Conservation (phyloP, 2,888 invertebrate species). For the Oscheius sp. region DNA sequence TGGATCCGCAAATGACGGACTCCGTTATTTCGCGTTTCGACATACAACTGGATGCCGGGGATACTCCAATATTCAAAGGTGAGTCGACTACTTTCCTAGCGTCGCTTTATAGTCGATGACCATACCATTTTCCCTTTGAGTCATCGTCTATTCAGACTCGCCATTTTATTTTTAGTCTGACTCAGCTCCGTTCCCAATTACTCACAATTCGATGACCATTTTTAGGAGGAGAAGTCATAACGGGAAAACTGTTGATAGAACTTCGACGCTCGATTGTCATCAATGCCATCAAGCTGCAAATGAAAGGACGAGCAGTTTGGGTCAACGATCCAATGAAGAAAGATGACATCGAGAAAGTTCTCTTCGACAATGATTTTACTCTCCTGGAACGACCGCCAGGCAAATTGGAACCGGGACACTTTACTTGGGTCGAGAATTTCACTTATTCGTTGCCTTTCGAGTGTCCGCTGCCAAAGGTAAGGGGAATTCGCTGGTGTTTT, state of each 20-base stretch:
- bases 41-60: constrained; percentile 52
- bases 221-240: constrained; percentile 54
- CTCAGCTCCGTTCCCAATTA: background rate
- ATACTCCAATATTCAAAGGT: constrained; percentile 52
- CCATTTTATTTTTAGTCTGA: background rate
- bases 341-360: constrained; percentile 63
- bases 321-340: constrained; percentile 57
- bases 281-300: constrained; percentile 57
- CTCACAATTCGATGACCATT: no score
- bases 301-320: constrained; percentile 60
- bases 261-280: constrained; percentile 51
- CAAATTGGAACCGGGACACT: constrained; percentile 68
- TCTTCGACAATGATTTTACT: constrained; percentile 70
- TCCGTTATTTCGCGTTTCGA: constrained; percentile 45
- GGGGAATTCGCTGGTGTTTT: background rate
- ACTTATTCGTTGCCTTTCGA: constrained; percentile 70
- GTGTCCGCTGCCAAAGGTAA: constrained; percentile 67
- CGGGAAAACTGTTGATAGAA: constrained; percentile 52
- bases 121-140: background rate
- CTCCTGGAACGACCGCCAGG: constrained; percentile 72
- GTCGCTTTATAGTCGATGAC: no score
- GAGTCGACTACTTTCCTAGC: no score
- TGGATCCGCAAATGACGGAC: constrained; percentile 35
- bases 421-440: constrained; percentile 68
- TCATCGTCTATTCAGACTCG: background rate